Evolutionary conservation across 1,140 invertebrate genomes (phyloP).

Genomic region (Belonocnema kinseyi): DNA sequence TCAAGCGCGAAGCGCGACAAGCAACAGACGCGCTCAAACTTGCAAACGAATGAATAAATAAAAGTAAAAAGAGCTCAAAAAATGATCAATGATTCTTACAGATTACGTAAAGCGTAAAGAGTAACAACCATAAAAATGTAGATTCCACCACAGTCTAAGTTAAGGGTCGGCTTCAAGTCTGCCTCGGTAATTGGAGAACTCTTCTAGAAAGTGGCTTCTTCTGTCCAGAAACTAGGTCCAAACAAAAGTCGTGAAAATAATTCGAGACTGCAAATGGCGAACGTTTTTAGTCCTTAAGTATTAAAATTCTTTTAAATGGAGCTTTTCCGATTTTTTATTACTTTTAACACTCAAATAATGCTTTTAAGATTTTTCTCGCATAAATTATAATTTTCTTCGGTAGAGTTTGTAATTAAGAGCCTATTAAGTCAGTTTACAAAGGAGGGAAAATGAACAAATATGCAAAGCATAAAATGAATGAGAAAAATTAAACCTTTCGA

Average conservation of each 20-base stretch:
- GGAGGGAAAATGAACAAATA: not conserved
- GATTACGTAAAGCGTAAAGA: too few relatives aligned
- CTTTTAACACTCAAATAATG: not conserved
- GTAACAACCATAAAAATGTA: not conserved
- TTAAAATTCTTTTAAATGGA: conserved; percentile 15
- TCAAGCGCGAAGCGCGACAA: too few relatives aligned
- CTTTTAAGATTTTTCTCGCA: not conserved
- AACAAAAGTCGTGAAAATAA: conserved; percentile 35
- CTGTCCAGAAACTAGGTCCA: conserved; percentile 37
- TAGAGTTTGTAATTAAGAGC: conserved; percentile 2
- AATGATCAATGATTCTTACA: too few relatives aligned
- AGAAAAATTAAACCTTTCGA: not conserved
- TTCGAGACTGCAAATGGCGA: conserved; percentile 14
- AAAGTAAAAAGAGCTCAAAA: too few relatives aligned
- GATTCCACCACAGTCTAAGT: conserved; percentile 12
- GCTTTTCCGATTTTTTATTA: not conserved
- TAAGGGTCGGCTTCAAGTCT: not conserved
- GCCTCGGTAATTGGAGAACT: conserved; percentile 40
- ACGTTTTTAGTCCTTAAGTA: not conserved
- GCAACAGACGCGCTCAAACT: too few relatives aligned
- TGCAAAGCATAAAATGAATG: not conserved
- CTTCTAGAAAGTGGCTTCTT: conserved; percentile 41
- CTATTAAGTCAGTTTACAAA: not conserved
- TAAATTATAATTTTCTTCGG: conserved; percentile 5
- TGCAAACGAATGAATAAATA: too few relatives aligned